These are phyloP conservation scores for Patella ulyssiponensis DNA, from an alignment of 2,888 invertebrate species.

Conservation along the genomic window DNA sequence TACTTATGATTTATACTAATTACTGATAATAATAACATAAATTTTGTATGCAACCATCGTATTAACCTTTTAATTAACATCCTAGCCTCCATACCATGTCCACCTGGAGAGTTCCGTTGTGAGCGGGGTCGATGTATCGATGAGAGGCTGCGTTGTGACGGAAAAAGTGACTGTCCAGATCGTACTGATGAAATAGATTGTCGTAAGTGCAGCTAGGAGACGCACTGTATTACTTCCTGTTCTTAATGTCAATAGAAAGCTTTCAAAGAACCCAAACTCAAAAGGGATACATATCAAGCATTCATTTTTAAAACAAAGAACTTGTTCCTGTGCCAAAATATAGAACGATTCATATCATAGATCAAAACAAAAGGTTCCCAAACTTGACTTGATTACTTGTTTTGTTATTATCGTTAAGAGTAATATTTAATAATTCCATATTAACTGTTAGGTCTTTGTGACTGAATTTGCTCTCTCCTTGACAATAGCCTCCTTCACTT, in stretches of 20 bases:
- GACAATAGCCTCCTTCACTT: too few relatives aligned
- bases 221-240: constrained; percentile 12
- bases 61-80: background rate
- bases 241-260: background rate
- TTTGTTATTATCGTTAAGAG: too few relatives aligned
- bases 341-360: too few relatives aligned
- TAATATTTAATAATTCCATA: too few relatives aligned
- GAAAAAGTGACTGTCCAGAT: constrained; percentile 46
- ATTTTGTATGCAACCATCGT: background rate
- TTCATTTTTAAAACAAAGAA: too few relatives aligned
- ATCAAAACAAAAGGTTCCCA: too few relatives aligned
- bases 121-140: constrained; percentile 74
- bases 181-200: constrained; percentile 77
- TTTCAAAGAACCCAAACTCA: too few relatives aligned
- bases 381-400: too few relatives aligned
- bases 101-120: constrained; percentile 78
- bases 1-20: background rate
- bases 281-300: too few relatives aligned
- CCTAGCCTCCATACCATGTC: constrained; percentile 24
- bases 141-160: constrained; percentile 67
- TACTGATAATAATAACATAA: background rate
- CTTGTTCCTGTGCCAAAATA: too few relatives aligned
- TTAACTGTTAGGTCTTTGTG: too few relatives aligned
- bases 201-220: constrained; percentile 75
- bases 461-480: too few relatives aligned